A percentile compares a stretch with the other conserved stretches of the same genome.
Evolutionary conservation across 1,140 invertebrate genomes (phyloP).

Genomic region (Hermetia illucens): DNA sequence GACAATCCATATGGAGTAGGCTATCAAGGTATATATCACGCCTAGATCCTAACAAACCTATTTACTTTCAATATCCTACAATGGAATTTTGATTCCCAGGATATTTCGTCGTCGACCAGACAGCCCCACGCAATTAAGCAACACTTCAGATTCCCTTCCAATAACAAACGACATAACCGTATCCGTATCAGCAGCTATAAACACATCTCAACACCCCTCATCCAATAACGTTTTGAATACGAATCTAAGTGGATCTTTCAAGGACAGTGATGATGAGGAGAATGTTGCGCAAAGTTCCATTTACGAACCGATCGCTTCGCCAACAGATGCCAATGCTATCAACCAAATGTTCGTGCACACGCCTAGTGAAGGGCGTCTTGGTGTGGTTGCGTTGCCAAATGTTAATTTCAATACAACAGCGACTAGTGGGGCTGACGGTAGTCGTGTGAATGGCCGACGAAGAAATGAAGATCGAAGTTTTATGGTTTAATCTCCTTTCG

Average conservation of each 20-base stretch:
- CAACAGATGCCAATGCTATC: constrained; percentile 6
- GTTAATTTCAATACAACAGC: no score
- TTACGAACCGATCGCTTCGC: constrained; percentile 22
- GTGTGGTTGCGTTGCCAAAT: constrained; percentile 22
- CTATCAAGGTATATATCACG: constrained; percentile 12
- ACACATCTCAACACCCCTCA: constrained; percentile 9
- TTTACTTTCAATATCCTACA: background rate
- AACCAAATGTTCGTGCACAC: constrained; percentile 16
- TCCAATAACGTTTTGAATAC: constrained; percentile 30
- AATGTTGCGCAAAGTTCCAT: constrained; percentile 24
- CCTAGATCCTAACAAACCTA: background rate
- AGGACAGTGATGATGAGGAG: constrained; percentile 22
- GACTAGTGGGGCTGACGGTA: no score
- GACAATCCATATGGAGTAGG: constrained; percentile 15
- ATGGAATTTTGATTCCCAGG: constrained; percentile 3
- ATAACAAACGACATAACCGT: constrained; percentile 5
- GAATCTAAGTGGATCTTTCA: constrained; percentile 31
- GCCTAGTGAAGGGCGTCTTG: constrained; percentile 21
- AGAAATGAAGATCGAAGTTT: no score
- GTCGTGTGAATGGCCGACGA: no score
- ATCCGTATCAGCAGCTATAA: constrained; percentile 4
- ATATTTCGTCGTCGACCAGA: constrained; percentile 14
- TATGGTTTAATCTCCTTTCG: no score
- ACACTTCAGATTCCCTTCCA: constrained; percentile 6
- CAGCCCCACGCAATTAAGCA: constrained; percentile 18